Base-by-base conservation (phyloP, 2,888 invertebrate species). In the Scaptodrosophila latifasciaeformis region DNA sequence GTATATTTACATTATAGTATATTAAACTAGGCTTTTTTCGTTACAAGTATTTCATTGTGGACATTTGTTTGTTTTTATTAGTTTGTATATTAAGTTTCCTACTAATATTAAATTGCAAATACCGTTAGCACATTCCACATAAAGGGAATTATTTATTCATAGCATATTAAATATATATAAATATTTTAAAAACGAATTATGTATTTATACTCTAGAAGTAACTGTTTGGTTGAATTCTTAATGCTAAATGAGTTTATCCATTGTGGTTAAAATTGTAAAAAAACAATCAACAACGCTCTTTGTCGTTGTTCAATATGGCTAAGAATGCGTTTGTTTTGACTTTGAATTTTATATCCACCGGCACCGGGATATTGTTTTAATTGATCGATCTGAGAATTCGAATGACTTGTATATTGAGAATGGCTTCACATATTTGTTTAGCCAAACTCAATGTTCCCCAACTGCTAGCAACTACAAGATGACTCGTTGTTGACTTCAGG, bases 401-500 rank as follows among this genome's bases (percentile, higher is more conserved):
- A n/a, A n/a, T n/a, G n/a, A n/a, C n/a, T n/a, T n/a, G n/a, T 5
- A 24, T 24, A 24, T 78, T 75, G 79, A 75, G 68, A 47, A 54
- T 34, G 50, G 61, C 53, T 0, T 17, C n/a, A 17, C n/a, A n/a
- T n/a, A n/a, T n/a, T 12, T 37, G 1, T 37, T 69, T 81, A 82
- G 54, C 82, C 83, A 60, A 83, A 83, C 72, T 84, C 82, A 70
- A 83, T 72, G 70, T 83, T 83, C 59, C 81, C 83, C 70, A 83
- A 81, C 67, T 83, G 83, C 83, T 86, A 86, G 83, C 86, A 86
- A 70, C 85, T 79, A 61, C 86, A 86, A 2, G 72, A 66, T 2
- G 70, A 63, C 3, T 85, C 84, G 46, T 82, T 90, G 34, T 88
- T 87, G 21, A 87, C 85, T 52, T 91, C 91, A 0, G 65, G 65